Evolutionary conservation across 2,888 invertebrate species (phyloP), one percentile per base, ranked within the genome.

Genomic region (Uropetala carovei): DNA sequence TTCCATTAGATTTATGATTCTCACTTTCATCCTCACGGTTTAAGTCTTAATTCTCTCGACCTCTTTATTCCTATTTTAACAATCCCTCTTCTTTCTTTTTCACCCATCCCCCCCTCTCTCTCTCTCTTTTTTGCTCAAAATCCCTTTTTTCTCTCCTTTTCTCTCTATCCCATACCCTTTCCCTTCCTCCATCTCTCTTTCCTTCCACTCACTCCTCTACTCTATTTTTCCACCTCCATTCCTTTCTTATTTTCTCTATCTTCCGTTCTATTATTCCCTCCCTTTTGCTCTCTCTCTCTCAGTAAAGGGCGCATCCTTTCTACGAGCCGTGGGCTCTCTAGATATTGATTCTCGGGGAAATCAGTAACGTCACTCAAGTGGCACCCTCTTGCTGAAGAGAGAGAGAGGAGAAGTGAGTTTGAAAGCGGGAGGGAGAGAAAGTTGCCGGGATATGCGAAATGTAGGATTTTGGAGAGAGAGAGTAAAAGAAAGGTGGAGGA

Each of bases 331-430:
- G 64, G 43, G 3, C 43, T 43, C 43, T 64, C 64, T 64, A 22
- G 68, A n/a, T 68, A 68, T 68, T 18, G 68, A 68, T 68, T 68
- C n/a, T 13, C 22, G 16, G 22, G 22, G 27, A 59, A 22, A 59
- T 10, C 16, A 59, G 85, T 59, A 27, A 27, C n/a, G 85, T 86
- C 85, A 59, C 85, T 86, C 85, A 59, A 59, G 27, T 27, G 57
- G 22, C 14, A 56, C 43, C 18, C 13, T 43, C 43, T 4, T 18
- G 14, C 83, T 18, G 18, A 16, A 56, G 16, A 43, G 83, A 83
- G 83, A 43, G 84, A 84, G 43, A 56, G 16, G 56, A 14, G 7
- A 56, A 43, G 83, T 27, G 82, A 82, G 30, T 0, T 30, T 30
- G 30, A 43, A 11, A 30, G 30, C 13, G 82, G 11, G 27, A 0